Conservation (phyloP, 2,797 vertebrate genomes). For the Triplophysa bombifrons region DNA sequence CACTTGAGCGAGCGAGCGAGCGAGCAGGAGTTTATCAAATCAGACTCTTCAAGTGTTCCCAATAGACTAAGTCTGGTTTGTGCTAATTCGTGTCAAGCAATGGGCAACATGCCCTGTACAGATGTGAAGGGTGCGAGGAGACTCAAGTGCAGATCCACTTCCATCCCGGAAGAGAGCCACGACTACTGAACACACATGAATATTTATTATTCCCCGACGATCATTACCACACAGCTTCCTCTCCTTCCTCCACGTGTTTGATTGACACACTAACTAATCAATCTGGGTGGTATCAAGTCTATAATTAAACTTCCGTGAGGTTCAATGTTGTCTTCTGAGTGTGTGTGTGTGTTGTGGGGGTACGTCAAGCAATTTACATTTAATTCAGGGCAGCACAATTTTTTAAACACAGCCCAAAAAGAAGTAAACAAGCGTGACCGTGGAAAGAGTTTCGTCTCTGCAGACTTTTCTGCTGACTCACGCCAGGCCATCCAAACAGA, state of each 20-base stretch:
- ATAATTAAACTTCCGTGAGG: conserved; percentile 56
- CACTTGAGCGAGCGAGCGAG: conserved; percentile 3
- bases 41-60: conserved; percentile 25
- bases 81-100: conserved; percentile 52
- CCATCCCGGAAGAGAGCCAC: conserved; percentile 24
- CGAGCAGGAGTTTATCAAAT: conserved; percentile 28
- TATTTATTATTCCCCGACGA: conserved; percentile 57
- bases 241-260: conserved; percentile 48
- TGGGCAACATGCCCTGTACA: conserved; percentile 15
- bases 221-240: conserved; percentile 52
- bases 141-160: conserved; percentile 30
- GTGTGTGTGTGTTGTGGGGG: conserved; percentile 7
- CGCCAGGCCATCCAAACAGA: conserved; percentile 35
- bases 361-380: conserved; percentile 20
- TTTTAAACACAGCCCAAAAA: conserved; percentile 24
- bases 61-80: conserved; percentile 25
- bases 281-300: conserved; percentile 50
- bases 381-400: conserved; percentile 15
- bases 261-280: conserved; percentile 62
- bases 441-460: conserved; percentile 15
- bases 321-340: conserved; percentile 1
- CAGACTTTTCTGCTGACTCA: conserved; percentile 26
- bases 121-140: conserved; percentile 41
- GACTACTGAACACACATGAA: conserved; percentile 54
- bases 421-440: conserved; percentile 35